Evolutionary conservation across 2,888 invertebrate species (phyloP).

Genomic region (Harpalus rubripes): DNA sequence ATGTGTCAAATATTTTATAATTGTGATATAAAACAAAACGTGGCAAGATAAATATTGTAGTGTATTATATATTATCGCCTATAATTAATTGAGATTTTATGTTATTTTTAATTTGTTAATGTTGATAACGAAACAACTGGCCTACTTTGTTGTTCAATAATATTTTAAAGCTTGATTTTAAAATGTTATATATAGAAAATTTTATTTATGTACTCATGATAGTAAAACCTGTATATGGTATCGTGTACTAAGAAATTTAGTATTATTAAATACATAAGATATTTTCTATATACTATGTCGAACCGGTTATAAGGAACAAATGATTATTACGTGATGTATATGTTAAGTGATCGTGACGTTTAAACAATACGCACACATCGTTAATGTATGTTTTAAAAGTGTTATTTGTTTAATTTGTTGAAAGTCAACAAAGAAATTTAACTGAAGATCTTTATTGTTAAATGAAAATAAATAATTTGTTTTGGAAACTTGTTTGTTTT

Average conservation of each 20-base stretch:
- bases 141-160: slow-evolving; percentile 60
- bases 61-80: slow-evolving; percentile 61
- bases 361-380: slow-evolving; percentile 63
- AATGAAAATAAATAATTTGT: slow-evolving; percentile 65
- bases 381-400: slow-evolving; percentile 63
- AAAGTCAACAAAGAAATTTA: slow-evolving; percentile 60
- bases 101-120: slow-evolving; percentile 64
- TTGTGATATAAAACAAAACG: slow-evolving; percentile 73
- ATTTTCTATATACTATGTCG: slow-evolving; percentile 60
- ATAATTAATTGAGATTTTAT: slow-evolving; percentile 61
- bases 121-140: slow-evolving; percentile 58
- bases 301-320: slow-evolving; percentile 51
- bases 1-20: slow-evolving; percentile 75
- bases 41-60: slow-evolving; percentile 43
- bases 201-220: slow-evolving; percentile 61
- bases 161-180: slow-evolving; percentile 59
- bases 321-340: slow-evolving; percentile 60
- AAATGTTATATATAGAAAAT: slow-evolving; percentile 47
- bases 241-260: slow-evolving; percentile 61
- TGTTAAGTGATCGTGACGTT: slow-evolving; percentile 63
- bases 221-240: slow-evolving; percentile 52
- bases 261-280: slow-evolving; percentile 63
- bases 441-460: slow-evolving; percentile 66
- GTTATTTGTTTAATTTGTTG: slow-evolving; percentile 65
- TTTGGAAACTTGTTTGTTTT: slow-evolving; percentile 31